Base-by-base conservation (phyloP, 2,888 invertebrate genomes). In the Lathronympha strigana region DNA sequence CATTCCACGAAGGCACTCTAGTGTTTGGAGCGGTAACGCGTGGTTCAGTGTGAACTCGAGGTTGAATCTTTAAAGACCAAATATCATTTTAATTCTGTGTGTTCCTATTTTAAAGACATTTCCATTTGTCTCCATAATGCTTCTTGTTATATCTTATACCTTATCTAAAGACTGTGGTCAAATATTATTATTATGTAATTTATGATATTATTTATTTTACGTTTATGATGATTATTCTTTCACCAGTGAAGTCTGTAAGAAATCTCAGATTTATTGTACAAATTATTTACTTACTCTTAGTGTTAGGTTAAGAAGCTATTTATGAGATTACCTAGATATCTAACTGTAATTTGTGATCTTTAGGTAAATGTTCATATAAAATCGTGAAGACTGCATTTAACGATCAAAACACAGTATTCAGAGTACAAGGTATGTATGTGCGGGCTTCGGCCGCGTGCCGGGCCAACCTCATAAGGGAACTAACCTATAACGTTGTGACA, bases 271-370 rank as follows among this genome's bases (percentile, higher is more conserved):
- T 79, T 81, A 86, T 88, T 92, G 90, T 92, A 92, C 91, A 92
- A 92, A 91, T 90, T 90, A 88, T 86, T 85, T 87, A 87, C 82
- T 74, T 87, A 88, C 80, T 72, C 76, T 73, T 84, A 82, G 80
- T 73, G 72, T 73, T 87, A 88, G 82, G 67, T 76, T 87, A 90
- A 78, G 79, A 80, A 78, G 83, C 82, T 90, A 90, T 91, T 92
- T 91, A 92, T 92, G 91, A 92, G 90, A 92, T 92, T 90, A 92
- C 83, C 84, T 89, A 88, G 87, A 84, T 83, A 79, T 81, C 79
- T 84, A 81, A 83, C 73, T 87, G 82, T 89, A 87, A 87, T 88
- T 88, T 89, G 90, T 90, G 90, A 90, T 89, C 83, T 83, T 83
- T 85, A 81, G 78, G 80, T 84, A 83, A 83, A 84, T 72, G 70